Conservation (phyloP, 2,113 vertebrate species). For the Mus pahari region DNA sequence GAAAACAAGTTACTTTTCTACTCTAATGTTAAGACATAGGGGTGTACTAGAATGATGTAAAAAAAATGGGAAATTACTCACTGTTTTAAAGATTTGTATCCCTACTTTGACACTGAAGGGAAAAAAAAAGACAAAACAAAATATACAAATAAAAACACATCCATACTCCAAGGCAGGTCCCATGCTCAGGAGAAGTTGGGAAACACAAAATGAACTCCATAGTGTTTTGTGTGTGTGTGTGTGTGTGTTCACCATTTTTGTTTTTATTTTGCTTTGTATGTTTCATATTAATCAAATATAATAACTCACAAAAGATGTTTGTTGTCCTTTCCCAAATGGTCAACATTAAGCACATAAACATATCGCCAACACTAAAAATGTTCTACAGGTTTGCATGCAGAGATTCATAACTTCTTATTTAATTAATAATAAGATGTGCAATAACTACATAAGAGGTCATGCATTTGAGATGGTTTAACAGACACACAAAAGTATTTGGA, state of each 20-base stretch:
- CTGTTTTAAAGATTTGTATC: not conserved
- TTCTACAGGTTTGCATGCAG: not conserved
- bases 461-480: not conserved
- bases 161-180: accelerated
- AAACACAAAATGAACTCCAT: not conserved
- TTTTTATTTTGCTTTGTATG: not conserved
- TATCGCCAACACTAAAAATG: not conserved
- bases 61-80: not conserved
- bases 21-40: not conserved
- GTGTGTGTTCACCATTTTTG: not conserved
- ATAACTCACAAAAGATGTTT: not conserved
- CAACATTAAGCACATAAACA: too few relatives aligned
- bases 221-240: not conserved
- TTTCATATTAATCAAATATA: not conserved
- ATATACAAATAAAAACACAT: not conserved
- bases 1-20: not conserved
- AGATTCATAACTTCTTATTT: not conserved
- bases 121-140: not conserved
- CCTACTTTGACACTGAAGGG: not conserved
- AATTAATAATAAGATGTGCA: not conserved
- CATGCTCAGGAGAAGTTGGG: not conserved
- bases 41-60: not conserved
- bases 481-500: not conserved
- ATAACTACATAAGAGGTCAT: not conserved
- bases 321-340: not conserved